Base-by-base conservation (phyloP, 2,797 vertebrate species). In the Remorina albescens region DNA sequence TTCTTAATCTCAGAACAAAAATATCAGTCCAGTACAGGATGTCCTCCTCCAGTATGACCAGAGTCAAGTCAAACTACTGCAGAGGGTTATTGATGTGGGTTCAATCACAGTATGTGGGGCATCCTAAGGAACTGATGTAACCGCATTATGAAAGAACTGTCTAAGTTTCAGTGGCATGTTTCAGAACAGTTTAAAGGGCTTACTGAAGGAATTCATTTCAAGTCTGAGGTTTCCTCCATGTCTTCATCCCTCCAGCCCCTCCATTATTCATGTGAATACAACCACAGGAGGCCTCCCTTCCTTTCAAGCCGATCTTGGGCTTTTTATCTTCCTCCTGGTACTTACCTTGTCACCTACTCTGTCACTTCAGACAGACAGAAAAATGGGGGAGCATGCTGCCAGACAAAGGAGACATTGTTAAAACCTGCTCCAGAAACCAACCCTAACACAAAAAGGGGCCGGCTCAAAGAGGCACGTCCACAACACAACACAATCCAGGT, bases 321-420 rank as follows among this genome's bases (percentile, higher is more conserved):
- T 75, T 84, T 81, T 56, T 8, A 80, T 80, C 73, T 68, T 42
- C n/a, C 44, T 78, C 41, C 67, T 41, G 47, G 44, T 44, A 19
- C 76, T 87, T 76, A 87, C 21, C 71, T 76, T n/a, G 18, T 79
- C 74, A 68, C 74, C 56, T n/a, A 6, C 37, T 56, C 77, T 76
- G 53, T 80, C 76, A 50, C 83, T 78, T 81, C 66, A 80, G 64
- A 79, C 56, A 74, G 57, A 32, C 57, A 37, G 50, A 41, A 51
- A 34, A 66, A 8, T 23, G 25, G 60, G 39, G 18, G 46, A 81
- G 57, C 39, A 34, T 42, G 60, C 36, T 10, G 42, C 2, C 34
- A 81, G 59, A 87, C 87, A 89, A 84, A 83, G 64, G 25, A 59
- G 41, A 69, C 80, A 39, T 69, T 83, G 86, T 89, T 81, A 6